phyloP scores from a whole-genome alignment of 2,797 vertebrate genomes.

The Trachops cirrhosus region DNA sequence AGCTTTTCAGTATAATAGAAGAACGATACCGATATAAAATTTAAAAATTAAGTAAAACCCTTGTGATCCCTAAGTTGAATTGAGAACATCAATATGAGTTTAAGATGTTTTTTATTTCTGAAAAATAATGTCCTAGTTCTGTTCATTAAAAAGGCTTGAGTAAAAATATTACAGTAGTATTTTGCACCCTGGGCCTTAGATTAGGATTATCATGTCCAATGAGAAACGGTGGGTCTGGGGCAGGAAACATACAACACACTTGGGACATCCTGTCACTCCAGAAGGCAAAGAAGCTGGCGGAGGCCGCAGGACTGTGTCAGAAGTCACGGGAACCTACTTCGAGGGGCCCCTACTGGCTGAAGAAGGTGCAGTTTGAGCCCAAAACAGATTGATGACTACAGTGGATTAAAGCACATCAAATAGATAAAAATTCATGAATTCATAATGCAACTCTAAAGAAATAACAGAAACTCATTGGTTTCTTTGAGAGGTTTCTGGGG shows the following conservation, averaged over 20 bases:
- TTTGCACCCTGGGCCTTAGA: not conserved
- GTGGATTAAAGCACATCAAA: not conserved
- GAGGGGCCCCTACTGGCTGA: not conserved
- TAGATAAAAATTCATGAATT: not conserved
- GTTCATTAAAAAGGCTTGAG: not conserved
- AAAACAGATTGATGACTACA: not conserved
- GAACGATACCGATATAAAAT: not conserved
- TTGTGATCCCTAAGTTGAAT: slow-evolving; percentile 10
- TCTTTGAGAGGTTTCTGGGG: not conserved
- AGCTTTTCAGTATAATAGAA: not conserved
- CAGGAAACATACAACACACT: not conserved
- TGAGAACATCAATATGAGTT: not conserved
- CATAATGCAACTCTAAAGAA: not conserved
- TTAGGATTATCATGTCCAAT: not conserved
- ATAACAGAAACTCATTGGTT: not conserved
- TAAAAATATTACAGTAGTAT: not conserved
- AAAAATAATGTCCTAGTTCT: not conserved
- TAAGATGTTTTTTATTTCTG: slow-evolving; percentile 9
- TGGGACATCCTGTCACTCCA: not conserved
- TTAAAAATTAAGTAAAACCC: not conserved
- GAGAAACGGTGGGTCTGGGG: not conserved
- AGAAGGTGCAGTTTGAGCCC: not conserved
- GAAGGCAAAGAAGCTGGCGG: not conserved
- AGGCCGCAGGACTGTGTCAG: not conserved
- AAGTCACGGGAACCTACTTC: not conserved